phyloP scores from a whole-genome alignment of 2,797 vertebrate species.

The Petrocephalus sullivani region DNA sequence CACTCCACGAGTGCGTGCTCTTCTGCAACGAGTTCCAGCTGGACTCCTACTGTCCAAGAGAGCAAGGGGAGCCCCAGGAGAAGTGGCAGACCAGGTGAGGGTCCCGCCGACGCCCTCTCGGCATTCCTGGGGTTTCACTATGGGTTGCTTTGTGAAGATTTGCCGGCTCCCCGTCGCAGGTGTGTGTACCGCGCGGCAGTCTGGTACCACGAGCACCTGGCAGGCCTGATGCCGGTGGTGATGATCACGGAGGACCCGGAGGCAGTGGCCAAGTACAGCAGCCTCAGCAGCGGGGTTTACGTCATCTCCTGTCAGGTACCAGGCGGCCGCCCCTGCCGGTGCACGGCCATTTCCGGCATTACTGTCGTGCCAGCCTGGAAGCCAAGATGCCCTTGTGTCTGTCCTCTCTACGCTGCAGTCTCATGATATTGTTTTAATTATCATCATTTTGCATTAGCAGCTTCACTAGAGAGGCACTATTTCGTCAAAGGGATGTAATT shows the following conservation, averaged over 20 bases:
- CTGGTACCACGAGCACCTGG: conserved; percentile 89
- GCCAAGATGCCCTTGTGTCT: not conserved
- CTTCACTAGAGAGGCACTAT: not conserved
- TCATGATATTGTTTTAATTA: not conserved
- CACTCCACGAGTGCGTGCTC: conserved; percentile 77
- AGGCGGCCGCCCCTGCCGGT: no score
- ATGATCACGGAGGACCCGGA: conserved; percentile 88
- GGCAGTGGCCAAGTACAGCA: conserved; percentile 67
- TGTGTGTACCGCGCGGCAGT: conserved; percentile 86
- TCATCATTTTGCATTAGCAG: not conserved
- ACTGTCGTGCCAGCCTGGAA: not conserved
- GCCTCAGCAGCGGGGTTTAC: conserved; percentile 79
- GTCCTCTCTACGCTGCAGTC: not conserved
- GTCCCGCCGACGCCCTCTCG: not conserved
- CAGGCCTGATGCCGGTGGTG: conserved; percentile 74
- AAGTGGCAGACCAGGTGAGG: conserved; percentile 86
- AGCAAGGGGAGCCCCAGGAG: conserved; percentile 78
- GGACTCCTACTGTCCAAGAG: conserved; percentile 73
- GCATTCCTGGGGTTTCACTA: conserved; percentile 21
- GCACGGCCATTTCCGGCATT: not conserved
- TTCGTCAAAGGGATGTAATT: not conserved
- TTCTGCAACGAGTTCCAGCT: conserved; percentile 92
- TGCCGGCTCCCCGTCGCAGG: conserved; percentile 56
- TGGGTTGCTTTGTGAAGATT: not conserved
- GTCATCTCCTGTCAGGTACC: conserved; percentile 86